A percentile compares a stretch with the other conserved stretches of the same genome.
These are phyloP conservation scores for Sebastes oblongus DNA, from an alignment of 2,797 vertebrate genomes.

Conservation along the genomic window DNA sequence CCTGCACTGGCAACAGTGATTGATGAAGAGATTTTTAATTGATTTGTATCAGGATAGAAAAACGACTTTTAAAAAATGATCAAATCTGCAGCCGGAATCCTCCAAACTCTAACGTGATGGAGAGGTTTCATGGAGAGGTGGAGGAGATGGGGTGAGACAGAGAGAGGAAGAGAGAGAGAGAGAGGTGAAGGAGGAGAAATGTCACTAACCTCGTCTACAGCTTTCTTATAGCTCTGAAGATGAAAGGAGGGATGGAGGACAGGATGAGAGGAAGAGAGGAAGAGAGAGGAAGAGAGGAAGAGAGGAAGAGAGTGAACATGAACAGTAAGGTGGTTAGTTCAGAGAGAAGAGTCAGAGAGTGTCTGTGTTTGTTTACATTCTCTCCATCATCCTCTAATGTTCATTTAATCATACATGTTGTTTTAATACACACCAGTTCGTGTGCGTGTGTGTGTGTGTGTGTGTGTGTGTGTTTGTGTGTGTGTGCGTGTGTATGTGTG, in stretches of 20 bases:
- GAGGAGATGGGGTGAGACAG: neutral
- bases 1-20: too few relatives aligned
- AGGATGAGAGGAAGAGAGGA: slow-evolving; percentile 72
- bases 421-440: neutral
- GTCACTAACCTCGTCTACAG: slow-evolving; percentile 96
- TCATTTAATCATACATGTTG: neutral
- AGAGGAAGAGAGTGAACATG: slow-evolving; percentile 63
- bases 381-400: neutral
- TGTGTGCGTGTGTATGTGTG: neutral
- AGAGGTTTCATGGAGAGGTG: neutral
- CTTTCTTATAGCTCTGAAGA: slow-evolving; percentile 97
- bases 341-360: slow-evolving; percentile 17
- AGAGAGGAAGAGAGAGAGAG: neutral
- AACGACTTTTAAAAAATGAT: too few relatives aligned
- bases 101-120: too few relatives aligned
- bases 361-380: neutral
- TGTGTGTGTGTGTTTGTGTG: neutral
- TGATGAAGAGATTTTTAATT: too few relatives aligned
- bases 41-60: too few relatives aligned
- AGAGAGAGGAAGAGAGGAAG: slow-evolving; percentile 52
- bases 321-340: slow-evolving; percentile 59
- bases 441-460: neutral
- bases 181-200: slow-evolving; percentile 76
- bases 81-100: too few relatives aligned
- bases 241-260: slow-evolving; percentile 56